These are phyloP conservation scores for Aphis craccivora DNA, from an alignment of 1,140 invertebrate species.

Conservation along the genomic window DNA sequence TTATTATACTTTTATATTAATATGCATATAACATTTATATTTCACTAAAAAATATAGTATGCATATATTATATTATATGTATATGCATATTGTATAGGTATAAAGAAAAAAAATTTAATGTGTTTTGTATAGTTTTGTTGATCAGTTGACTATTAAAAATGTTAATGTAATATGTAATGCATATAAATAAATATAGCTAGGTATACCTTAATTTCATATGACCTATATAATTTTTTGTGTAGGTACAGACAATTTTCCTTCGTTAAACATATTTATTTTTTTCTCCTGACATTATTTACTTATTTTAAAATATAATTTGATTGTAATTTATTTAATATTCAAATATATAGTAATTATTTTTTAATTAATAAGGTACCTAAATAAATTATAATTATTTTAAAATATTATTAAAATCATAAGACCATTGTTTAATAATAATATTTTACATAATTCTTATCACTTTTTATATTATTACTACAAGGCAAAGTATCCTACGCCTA, in stretches of 20 bases:
- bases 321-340: background rate
- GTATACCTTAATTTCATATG: background rate
- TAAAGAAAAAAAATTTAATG: background rate
- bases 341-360: background rate
- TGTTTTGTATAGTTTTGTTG: conserved; percentile 2
- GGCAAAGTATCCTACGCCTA: background rate
- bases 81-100: background rate
- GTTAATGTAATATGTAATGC: no score
- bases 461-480: background rate
- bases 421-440: background rate
- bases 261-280: background rate
- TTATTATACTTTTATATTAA: background rate
- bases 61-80: background rate
- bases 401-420: no score
- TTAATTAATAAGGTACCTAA: background rate
- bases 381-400: no score
- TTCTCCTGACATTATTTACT: background rate
- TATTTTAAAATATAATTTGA: background rate
- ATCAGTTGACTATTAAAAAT: conserved; percentile 1
- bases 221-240: background rate
- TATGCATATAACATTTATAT: background rate
- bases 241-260: background rate
- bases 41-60: background rate
- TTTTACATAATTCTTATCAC: background rate
- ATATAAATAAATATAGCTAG: background rate